Evolutionary conservation across 2,888 invertebrate genomes (phyloP).

Genomic region (Cantharis nigra): DNA sequence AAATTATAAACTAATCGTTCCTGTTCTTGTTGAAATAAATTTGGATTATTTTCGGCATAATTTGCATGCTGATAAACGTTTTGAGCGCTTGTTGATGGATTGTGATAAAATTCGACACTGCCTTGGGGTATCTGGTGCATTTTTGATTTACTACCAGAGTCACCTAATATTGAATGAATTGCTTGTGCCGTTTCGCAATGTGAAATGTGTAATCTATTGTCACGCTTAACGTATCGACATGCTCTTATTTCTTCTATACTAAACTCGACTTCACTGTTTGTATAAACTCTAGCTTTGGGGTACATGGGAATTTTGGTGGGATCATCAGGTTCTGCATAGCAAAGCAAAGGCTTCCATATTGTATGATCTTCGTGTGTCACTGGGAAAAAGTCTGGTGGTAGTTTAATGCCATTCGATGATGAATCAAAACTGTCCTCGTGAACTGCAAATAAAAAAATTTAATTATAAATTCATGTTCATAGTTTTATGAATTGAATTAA

Average conservation of each 20-base stretch:
- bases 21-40: conserved; percentile 10
- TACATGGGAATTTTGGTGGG: conserved; percentile 69
- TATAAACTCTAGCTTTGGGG: conserved; percentile 69
- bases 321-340: conserved; percentile 67
- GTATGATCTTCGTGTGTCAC: conserved; percentile 59
- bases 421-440: conserved; percentile 66
- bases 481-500: background rate
- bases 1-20: background rate
- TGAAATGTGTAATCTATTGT: conserved; percentile 28
- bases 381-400: conserved; percentile 35
- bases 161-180: conserved; percentile 35
- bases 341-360: conserved; percentile 61
- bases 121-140: conserved; percentile 6
- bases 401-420: conserved; percentile 31
- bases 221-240: conserved; percentile 57
- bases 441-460: conserved; percentile 53
- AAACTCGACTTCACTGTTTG: conserved; percentile 66
- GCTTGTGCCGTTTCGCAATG: conserved; percentile 38
- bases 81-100: conserved; percentile 1
- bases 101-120: conserved; percentile 7
- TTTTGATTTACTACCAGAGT: conserved; percentile 7
- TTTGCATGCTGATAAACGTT: background rate
- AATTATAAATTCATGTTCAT: background rate
- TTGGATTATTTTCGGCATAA: background rate
- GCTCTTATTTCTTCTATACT: conserved; percentile 80